Evolutionary conservation across 2,113 vertebrate species (phyloP).

Genomic region (Pachycephala philippinensis): DNA sequence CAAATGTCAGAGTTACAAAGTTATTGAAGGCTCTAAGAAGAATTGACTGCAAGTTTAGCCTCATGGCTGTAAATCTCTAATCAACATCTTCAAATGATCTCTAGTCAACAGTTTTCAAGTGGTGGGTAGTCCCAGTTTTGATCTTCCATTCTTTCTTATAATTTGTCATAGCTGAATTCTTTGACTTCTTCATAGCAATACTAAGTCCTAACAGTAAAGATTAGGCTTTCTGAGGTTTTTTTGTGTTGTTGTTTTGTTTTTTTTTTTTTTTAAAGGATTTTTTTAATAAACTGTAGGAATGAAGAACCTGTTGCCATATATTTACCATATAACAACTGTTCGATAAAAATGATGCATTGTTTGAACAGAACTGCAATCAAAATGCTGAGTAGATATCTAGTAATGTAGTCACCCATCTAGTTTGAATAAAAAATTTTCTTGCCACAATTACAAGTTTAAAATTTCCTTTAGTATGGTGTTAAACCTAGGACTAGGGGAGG

Average conservation of each 20-base stretch:
- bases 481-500: not conserved
- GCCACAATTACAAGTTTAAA: not conserved
- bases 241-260: too few relatives aligned
- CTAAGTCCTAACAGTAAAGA: rapidly evolving
- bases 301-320: not conserved
- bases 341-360: not conserved
- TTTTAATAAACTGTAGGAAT: not conserved
- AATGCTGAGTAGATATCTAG: not conserved
- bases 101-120: not conserved
- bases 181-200: not conserved
- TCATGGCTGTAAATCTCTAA: not conserved
- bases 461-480: not conserved
- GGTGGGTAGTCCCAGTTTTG: not conserved
- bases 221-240: rapidly evolving
- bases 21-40: not conserved
- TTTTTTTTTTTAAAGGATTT: not conserved
- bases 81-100: not conserved
- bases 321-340: not conserved
- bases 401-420: not conserved
- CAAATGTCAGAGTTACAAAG: not conserved
- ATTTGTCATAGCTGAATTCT: not conserved
- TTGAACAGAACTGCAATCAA: not conserved
- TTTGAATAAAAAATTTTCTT: not conserved
- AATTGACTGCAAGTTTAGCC: not conserved
- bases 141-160: not conserved